Evolutionary conservation across 1,140 invertebrate species (phyloP).

Genomic region (Zaprionus lachaisei): DNA sequence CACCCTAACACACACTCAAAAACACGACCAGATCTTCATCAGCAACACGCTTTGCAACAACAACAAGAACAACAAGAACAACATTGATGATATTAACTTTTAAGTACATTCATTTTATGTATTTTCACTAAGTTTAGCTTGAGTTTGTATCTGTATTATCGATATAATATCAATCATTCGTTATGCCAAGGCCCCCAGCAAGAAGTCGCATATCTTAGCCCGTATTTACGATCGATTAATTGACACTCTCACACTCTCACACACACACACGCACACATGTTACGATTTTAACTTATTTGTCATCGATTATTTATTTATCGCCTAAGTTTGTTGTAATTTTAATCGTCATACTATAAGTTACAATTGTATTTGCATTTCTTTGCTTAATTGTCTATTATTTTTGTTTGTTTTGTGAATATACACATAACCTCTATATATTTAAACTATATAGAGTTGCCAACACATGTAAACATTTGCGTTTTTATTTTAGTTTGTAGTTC

Average conservation of each 20-base stretch:
- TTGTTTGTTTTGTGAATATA: conserved; percentile 23
- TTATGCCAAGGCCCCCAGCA: background rate
- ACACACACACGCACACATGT: background rate
- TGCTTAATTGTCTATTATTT: conserved; percentile 14
- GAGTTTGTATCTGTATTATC: conserved; percentile 3
- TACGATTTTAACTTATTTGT: conserved; percentile 18
- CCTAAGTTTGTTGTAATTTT: conserved; percentile 27
- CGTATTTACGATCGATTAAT: conserved; percentile 13
- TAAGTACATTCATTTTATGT: conserved; percentile 1
- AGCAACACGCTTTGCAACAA: conserved; percentile 23
- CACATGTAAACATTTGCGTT: conserved; percentile 20
- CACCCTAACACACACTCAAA: conserved; percentile 1
- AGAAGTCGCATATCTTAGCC: conserved; percentile 20
- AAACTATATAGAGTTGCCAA: background rate
- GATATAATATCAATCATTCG: background rate
- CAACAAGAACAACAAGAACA: background rate
- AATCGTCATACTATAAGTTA: conserved; percentile 18
- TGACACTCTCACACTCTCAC: conserved; percentile 1
- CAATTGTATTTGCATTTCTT: conserved; percentile 38
- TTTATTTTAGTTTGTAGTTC: conserved; percentile 18
- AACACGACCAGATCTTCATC: conserved; percentile 4
- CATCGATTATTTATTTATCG: conserved; percentile 35
- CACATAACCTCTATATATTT: background rate
- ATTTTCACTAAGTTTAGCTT: conserved; percentile 1
- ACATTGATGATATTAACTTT: conserved; percentile 14